phyloP scores from a whole-genome alignment of 2,113 vertebrate genomes.

The Indri indri region DNA sequence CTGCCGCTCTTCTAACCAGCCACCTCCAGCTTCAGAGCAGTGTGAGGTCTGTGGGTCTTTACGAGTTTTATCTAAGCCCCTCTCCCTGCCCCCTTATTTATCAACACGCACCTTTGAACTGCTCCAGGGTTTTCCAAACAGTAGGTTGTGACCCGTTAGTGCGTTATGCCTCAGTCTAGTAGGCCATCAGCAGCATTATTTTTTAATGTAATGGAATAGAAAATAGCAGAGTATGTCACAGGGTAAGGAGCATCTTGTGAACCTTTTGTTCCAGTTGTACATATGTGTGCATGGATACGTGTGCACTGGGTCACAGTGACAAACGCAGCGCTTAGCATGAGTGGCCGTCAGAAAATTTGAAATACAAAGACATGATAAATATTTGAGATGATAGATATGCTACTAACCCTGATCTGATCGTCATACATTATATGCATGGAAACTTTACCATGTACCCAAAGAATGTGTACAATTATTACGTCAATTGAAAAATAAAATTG shows the following conservation, averaged over 20 bases:
- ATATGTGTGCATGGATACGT: fast-evolving
- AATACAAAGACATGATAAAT: not conserved
- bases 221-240: not conserved
- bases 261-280: not conserved
- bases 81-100: not conserved
- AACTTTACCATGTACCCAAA: not conserved
- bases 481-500: not conserved
- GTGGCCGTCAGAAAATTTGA: not conserved
- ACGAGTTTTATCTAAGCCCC: not conserved
- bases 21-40: not conserved
- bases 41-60: not conserved
- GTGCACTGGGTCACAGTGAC: too few relatives aligned
- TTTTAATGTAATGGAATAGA: not conserved
- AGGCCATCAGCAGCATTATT: not conserved
- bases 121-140: not conserved
- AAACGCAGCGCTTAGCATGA: not conserved
- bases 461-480: not conserved
- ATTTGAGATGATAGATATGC: not conserved
- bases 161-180: not conserved
- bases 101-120: not conserved
- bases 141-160: not conserved
- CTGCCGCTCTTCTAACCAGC: not conserved
- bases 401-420: not conserved
- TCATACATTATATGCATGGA: not conserved
- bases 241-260: not conserved